Conservation (phyloP, 2,888 invertebrate genomes). For the Tetranychus truncatus region DNA sequence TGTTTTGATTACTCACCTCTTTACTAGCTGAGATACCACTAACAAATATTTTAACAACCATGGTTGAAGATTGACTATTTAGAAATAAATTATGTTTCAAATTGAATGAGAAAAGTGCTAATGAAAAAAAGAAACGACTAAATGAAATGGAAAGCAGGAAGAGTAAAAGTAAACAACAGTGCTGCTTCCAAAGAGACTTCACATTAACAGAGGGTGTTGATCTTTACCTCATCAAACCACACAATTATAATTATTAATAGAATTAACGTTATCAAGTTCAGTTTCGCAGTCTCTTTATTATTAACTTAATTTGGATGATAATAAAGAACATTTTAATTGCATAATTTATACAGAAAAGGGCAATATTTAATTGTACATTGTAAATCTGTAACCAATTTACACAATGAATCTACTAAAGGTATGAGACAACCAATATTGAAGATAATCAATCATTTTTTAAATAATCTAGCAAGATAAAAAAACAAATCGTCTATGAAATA, state of each 20-base stretch:
- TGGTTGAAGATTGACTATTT: slow-evolving; percentile 31
- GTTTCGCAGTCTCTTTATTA: too few species aligned
- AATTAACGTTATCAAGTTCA: not conserved
- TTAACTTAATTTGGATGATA: too few species aligned
- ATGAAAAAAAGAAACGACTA: too few species aligned
- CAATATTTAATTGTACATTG: too few species aligned
- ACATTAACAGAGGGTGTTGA: not conserved
- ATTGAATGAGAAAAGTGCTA: not conserved
- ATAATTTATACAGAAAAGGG: too few species aligned
- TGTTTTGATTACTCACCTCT: slow-evolving; percentile 48
- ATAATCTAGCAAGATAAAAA: not conserved
- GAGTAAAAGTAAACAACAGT: not conserved
- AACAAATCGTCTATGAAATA: not conserved
- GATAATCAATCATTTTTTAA: not conserved
- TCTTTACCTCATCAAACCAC: not conserved
- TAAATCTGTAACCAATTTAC: too few species aligned
- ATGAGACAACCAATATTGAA: too few species aligned
- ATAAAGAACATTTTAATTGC: too few species aligned
- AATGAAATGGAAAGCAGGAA: not conserved
- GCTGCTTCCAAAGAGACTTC: not conserved
- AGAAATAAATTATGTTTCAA: not conserved
- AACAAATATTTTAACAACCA: slow-evolving; percentile 77
- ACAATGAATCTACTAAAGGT: too few species aligned
- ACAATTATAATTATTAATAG: not conserved
- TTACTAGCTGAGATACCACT: slow-evolving; percentile 84